A percentile compares a stretch with the other conserved stretches of the same genome.
Conservation (phyloP, 2,113 vertebrate genomes). For the Aphelocoma coerulescens region DNA sequence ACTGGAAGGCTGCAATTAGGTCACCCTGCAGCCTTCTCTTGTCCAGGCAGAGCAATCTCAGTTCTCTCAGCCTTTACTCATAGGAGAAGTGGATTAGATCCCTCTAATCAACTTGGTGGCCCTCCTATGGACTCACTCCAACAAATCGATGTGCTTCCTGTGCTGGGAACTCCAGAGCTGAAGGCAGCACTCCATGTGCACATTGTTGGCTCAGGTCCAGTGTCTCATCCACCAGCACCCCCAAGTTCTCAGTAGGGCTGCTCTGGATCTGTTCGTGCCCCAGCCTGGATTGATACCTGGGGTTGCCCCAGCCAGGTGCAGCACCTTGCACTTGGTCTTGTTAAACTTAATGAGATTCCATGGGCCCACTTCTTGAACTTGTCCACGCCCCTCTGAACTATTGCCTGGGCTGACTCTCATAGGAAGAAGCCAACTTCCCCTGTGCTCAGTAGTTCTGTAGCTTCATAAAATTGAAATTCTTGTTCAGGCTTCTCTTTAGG, state of each 20-base stretch:
- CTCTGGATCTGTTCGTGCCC: background rate
- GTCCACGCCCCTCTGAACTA: background rate
- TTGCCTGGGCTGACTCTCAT: background rate
- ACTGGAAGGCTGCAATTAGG: background rate
- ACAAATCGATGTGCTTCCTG: background rate
- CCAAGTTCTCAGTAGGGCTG: background rate
- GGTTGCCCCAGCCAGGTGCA: background rate
- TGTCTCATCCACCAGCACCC: background rate
- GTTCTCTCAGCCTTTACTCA: background rate
- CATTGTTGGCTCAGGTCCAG: fast-evolving
- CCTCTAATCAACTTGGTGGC: background rate
- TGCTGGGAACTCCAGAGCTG: background rate
- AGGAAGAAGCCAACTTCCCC: background rate
- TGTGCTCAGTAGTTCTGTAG: background rate
- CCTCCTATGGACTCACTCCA: background rate
- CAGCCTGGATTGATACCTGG: background rate
- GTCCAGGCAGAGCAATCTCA: background rate
- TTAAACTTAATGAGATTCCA: background rate
- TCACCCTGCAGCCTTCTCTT: background rate
- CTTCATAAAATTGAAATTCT: background rate
- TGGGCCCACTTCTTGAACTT: background rate
- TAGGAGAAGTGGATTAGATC: background rate
- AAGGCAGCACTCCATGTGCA: background rate
- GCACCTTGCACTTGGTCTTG: background rate
- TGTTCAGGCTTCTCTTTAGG: background rate